Evolutionary conservation across 2,888 invertebrate species (phyloP).

Genomic region (Apoda limacodes): DNA sequence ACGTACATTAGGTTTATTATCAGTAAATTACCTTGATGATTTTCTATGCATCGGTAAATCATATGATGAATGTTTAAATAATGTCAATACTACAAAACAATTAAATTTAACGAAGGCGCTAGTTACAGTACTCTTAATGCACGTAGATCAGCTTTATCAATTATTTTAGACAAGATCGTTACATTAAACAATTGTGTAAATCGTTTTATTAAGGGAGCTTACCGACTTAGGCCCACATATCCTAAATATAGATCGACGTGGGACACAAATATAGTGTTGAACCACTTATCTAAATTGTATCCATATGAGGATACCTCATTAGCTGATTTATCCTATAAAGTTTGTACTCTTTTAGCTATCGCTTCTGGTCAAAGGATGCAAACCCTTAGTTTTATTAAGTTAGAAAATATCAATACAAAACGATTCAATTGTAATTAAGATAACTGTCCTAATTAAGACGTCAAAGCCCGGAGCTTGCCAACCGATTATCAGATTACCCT

Average conservation of each 20-base stretch:
- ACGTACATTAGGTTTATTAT: not conserved
- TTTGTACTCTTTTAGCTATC: conserved; percentile 8
- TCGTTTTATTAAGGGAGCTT: conserved; percentile 22
- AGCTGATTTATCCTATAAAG: not conserved
- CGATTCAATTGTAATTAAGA: conserved; percentile 9
- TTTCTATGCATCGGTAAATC: conserved; percentile 3
- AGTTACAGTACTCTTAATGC: conserved; percentile 21
- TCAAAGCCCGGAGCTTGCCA: conserved; percentile 9
- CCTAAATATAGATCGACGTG: conserved; percentile 24
- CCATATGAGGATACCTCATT: not conserved
- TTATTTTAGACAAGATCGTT: conserved; percentile 21
- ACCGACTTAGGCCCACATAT: conserved; percentile 18
- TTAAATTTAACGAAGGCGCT: conserved; percentile 18
- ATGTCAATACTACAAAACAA: conserved; percentile 2
- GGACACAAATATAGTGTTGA: conserved; percentile 22
- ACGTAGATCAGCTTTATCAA: conserved; percentile 23
- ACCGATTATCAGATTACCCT: conserved; percentile 16
- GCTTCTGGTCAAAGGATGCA: conserved; percentile 18
- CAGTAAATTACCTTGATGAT: conserved; percentile 6
- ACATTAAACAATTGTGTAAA: conserved; percentile 17
- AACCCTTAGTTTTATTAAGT: conserved; percentile 18
- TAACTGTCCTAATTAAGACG: conserved; percentile 18
- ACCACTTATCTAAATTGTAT: not conserved
- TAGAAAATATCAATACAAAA: conserved; percentile 13
- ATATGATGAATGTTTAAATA: not conserved